These are phyloP conservation scores for Luscinia megarhynchos DNA, from an alignment of 2,797 vertebrate genomes.

Conservation along the genomic window DNA sequence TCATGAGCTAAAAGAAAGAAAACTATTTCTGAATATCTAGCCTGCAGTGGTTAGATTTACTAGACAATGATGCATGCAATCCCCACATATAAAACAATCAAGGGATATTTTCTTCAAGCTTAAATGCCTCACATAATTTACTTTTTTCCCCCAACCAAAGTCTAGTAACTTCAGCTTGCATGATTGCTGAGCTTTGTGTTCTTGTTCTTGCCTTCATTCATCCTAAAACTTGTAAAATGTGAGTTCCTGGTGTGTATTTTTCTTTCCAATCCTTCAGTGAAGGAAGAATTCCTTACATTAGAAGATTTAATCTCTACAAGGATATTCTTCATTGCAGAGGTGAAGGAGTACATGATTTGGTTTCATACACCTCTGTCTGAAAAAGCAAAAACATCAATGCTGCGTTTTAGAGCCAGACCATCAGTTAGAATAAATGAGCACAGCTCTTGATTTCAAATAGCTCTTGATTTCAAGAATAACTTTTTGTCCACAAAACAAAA, in stretches of 20 bases:
- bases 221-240: constrained; percentile 17
- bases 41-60: constrained; percentile 55
- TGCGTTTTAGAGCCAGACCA: not conserved
- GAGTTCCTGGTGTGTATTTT: not conserved
- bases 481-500: not conserved
- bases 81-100: constrained; percentile 54
- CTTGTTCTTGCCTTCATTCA: constrained; percentile 6
- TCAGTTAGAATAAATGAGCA: not conserved
- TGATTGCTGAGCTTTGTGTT: constrained; percentile 42
- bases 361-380: not conserved
- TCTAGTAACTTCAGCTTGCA: constrained; percentile 27
- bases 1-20: constrained; percentile 53
- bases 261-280: constrained; percentile 28
- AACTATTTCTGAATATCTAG: constrained; percentile 50
- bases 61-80: constrained; percentile 40
- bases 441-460: not conserved
- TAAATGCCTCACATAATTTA: constrained; percentile 20
- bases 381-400: not conserved
- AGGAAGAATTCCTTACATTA: not conserved
- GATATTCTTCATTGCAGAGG: not conserved
- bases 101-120: constrained; percentile 46
- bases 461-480: not conserved
- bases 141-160: not conserved
- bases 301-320: not conserved
- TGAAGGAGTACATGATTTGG: not conserved